Conservation (phyloP, 2,797 vertebrate species). For the Poeciliopsis infans region DNA sequence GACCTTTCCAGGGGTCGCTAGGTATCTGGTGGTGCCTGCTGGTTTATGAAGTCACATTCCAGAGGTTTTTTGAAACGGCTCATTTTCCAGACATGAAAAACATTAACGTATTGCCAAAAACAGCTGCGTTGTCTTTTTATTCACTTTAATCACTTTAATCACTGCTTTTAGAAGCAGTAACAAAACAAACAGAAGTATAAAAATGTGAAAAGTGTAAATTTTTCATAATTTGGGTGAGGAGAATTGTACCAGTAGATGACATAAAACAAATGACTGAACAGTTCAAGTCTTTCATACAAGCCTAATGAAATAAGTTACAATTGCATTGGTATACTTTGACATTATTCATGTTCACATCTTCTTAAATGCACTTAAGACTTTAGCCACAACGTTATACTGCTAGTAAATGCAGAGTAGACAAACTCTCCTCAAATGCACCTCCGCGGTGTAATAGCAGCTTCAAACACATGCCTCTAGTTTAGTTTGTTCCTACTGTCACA, state of each 20-base stretch:
- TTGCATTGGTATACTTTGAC: background rate
- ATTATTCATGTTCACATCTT: background rate
- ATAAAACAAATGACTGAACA: background rate
- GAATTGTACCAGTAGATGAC: background rate
- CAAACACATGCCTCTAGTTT: slow-evolving; percentile 55
- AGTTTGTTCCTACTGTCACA: slow-evolving; percentile 59
- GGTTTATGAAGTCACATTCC: no score
- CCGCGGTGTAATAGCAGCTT: slow-evolving; percentile 48
- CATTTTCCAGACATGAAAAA: no score
- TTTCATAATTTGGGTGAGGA: background rate
- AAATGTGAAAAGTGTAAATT: background rate
- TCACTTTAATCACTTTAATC: no score
- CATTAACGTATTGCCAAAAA: no score
- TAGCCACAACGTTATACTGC: background rate
- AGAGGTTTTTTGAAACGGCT: no score
- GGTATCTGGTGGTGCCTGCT: no score
- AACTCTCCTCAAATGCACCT: slow-evolving; percentile 51
- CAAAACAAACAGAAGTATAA: background rate
- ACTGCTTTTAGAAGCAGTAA: no score
- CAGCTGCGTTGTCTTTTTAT: no score
- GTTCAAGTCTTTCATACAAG: background rate
- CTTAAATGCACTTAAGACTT: background rate
- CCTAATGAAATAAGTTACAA: background rate
- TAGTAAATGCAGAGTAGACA: slow-evolving; percentile 25
- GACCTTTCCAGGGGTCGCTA: no score